Evolutionary conservation across 2,113 vertebrate species (phyloP), one percentile per base, ranked within the genome.

Genomic region (Lycaon pictus): DNA sequence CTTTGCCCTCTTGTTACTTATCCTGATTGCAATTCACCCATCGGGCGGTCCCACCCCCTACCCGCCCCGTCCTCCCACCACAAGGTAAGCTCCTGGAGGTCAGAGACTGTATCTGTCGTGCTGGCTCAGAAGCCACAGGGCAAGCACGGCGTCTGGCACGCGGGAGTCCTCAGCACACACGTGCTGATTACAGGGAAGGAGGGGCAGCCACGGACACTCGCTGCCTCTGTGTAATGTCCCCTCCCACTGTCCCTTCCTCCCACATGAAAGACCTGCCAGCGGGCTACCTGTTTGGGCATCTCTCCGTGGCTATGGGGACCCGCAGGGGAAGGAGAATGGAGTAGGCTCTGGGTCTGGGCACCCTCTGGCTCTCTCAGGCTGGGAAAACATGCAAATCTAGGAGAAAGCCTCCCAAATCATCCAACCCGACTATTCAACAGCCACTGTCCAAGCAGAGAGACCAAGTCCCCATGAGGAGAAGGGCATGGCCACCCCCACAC

Each of bases 91-190:
- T 65, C 25, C 2, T 5, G 19, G 83, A 86, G 56, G 80, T 58
- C 37, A 58, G 55, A 58, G 35, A 53, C 25, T 35, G 23, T 23
- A 37, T 43, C 53, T 0, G 1, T 67, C 37, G 16, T 35, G 29
- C 69, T 65, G 84, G 83, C 37, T 69, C 27, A 55, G 67, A 87
- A 63, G 67, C 51, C 27, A 7, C 8, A 32, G 62, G 23, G 27
- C 1, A 1, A 79, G 35, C 2, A 17, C 27, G 7, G 60, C 4
- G 29, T 7, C 60, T 10, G 23, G 22, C 16, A 4, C 2, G 3
- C 9, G 55, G 56, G 32, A 16, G 4, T 35, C 17, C 11, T 11
- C 1, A 5, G 55, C 1, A 8, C 6, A 9, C 1, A 17, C 3
- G 1, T 5, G 1, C 53, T 32, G 67, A 56, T 3, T 9, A 56